Evolutionary conservation across 2,888 invertebrate species (phyloP).

Genomic region (Mesorhabditis belari): DNA sequence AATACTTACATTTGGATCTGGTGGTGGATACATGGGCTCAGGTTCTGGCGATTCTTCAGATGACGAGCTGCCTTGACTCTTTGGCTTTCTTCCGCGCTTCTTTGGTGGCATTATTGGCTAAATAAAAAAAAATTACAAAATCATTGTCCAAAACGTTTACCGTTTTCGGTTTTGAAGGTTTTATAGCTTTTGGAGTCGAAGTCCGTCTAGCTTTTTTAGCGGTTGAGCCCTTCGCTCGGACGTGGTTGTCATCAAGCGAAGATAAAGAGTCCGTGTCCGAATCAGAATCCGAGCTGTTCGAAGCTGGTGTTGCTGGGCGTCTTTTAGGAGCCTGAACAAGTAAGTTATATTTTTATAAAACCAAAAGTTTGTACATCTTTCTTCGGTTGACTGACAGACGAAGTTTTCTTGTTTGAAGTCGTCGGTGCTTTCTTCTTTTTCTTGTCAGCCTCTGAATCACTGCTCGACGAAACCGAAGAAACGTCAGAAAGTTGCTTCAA

Average conservation of each 20-base stretch:
- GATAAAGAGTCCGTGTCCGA: background rate
- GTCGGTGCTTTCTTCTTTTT: background rate
- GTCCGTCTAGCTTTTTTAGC: background rate
- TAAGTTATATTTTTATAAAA: background rate
- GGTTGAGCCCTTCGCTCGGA: background rate
- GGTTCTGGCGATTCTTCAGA: conserved; percentile 1
- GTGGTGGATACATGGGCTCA: background rate
- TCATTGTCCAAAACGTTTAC: no score
- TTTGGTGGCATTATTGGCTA: background rate
- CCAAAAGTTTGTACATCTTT: background rate
- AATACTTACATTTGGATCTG: background rate
- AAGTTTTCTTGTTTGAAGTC: background rate
- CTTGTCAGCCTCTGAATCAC: conserved; percentile 3
- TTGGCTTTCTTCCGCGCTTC: background rate
- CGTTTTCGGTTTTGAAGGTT: background rate
- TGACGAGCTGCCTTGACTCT: background rate
- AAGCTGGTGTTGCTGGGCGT: no score
- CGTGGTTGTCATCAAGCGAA: background rate
- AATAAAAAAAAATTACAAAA: no score
- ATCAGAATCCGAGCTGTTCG: no score
- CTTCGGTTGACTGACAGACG: no score
- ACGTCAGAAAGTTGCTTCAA: conserved; percentile 12
- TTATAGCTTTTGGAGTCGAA: background rate
- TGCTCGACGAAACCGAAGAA: conserved; percentile 3
- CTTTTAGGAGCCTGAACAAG: background rate